phyloP scores from a whole-genome alignment of 2,113 vertebrate species.

The Calypte anna region DNA sequence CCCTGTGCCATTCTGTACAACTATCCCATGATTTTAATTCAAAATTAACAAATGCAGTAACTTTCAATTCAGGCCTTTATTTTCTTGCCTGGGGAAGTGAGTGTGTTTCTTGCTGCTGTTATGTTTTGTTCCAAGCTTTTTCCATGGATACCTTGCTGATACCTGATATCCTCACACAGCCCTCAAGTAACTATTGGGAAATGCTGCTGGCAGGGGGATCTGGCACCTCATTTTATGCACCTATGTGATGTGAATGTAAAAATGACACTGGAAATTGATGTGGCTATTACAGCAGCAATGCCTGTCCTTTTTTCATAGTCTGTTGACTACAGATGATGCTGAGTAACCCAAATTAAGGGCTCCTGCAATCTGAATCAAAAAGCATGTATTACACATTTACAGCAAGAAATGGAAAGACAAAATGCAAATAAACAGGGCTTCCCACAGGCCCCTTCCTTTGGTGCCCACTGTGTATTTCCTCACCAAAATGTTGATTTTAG shows the following conservation, averaged over 20 bases:
- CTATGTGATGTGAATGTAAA: not conserved
- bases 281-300: not conserved
- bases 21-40: not conserved
- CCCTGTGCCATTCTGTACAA: not conserved
- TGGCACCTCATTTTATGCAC: not conserved
- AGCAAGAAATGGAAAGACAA: not conserved
- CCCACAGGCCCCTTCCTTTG: not conserved
- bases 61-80: not conserved
- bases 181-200: not conserved
- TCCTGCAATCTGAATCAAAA: not conserved
- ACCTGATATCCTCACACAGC: not conserved
- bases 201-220: not conserved
- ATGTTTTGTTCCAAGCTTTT: not conserved
- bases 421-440: slow-evolving; percentile 16
- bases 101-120: not conserved
- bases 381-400: not conserved
- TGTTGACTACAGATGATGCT: not conserved
- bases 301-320: not conserved
- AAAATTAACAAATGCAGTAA: not conserved
- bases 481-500: slow-evolving; percentile 11
- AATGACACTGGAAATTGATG: not conserved
- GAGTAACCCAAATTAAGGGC: not conserved
- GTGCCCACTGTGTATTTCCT: not conserved
- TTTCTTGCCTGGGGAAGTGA: not conserved
- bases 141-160: not conserved